phyloP scores from a whole-genome alignment of 1,140 invertebrate genomes.

The Magallana ariakensis region DNA sequence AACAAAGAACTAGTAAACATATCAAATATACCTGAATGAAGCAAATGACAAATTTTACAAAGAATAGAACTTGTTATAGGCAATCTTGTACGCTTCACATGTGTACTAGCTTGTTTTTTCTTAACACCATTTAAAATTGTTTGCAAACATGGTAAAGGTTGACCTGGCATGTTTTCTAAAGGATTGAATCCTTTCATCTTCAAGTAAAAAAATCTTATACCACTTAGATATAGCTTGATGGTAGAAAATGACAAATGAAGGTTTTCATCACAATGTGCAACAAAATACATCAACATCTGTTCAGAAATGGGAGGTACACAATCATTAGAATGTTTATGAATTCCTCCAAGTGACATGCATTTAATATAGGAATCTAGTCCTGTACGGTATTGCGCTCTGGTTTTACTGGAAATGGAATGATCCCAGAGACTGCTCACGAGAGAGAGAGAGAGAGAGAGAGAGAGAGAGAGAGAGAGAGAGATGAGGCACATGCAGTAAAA shows the following conservation, averaged over 20 bases:
- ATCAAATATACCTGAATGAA: neutral
- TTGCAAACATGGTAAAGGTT: neutral
- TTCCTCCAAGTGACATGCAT: neutral
- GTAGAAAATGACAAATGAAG: neutral
- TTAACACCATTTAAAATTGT: constrained; percentile 3
- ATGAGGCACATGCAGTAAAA: no score
- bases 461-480: no score
- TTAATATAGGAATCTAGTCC: neutral
- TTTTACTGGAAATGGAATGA: neutral
- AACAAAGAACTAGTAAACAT: constrained; percentile 39
- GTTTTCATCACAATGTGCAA: neutral
- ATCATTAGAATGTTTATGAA: neutral
- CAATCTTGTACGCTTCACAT: neutral
- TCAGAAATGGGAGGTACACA: neutral
- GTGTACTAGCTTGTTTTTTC: constrained; percentile 15
- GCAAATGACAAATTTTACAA: neutral
- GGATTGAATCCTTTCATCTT: neutral
- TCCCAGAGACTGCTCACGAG: neutral
- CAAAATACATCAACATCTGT: constrained; percentile 15
- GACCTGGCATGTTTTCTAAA: neutral
- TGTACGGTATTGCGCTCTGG: neutral
- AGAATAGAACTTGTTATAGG: constrained; percentile 39
- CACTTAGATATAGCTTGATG: constrained; percentile 1
- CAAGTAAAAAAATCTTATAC: constrained; percentile 16
- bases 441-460: no score